Evolutionary conservation across 1,140 invertebrate species (phyloP), one percentile per base, ranked within the genome.

Genomic region (Ylistrum balloti): DNA sequence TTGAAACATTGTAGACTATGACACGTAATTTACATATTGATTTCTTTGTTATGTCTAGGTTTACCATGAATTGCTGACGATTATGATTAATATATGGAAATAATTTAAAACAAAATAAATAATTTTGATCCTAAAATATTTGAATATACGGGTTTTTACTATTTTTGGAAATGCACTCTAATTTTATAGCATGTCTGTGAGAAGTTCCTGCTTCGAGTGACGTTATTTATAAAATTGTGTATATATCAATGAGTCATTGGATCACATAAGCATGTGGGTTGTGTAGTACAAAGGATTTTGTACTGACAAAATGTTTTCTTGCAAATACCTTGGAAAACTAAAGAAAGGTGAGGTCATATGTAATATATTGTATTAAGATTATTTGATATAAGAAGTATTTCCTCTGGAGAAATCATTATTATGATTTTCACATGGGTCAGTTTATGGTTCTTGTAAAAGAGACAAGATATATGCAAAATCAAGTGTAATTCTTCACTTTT

Each of bases 1-100:
- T 74, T 74, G 56, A 74, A 74, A 74, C 56, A 74, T 28, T 28
- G 56, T 74, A 74, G 56, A 74, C 56, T 74, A 74, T 17, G n/a
- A n/a, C 56, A 74, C 56, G 56, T 74, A 74, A 74, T 74, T 74
- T 74, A 74, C 56, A 74, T 74, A 74, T 74, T n/a, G 56, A 74
- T 74, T 74, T 74, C 56, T 74, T 74, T 74, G 56, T 74, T 74
- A 28, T 74, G 56, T 74, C 56, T 74, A 28, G 22, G 22, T 74
- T 74, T 28, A 28, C 22, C 5, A 1, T 5, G 56, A 28, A 74
- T 28, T 74, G 9, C 28, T 74, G n/a, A 74, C 11, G 56, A 74
- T 74, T 9, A 17, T 74, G 7, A 20, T 48, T 48, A 20, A 20
- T 22, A n/a, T n/a, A n/a, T n/a, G n/a, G n/a, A n/a, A n/a, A n/a